Percentiles rank a stretch among this genome's conserved stretches.
Evolutionary conservation across 2,888 invertebrate species (phyloP).

Genomic region (Agrotis ipsilon): DNA sequence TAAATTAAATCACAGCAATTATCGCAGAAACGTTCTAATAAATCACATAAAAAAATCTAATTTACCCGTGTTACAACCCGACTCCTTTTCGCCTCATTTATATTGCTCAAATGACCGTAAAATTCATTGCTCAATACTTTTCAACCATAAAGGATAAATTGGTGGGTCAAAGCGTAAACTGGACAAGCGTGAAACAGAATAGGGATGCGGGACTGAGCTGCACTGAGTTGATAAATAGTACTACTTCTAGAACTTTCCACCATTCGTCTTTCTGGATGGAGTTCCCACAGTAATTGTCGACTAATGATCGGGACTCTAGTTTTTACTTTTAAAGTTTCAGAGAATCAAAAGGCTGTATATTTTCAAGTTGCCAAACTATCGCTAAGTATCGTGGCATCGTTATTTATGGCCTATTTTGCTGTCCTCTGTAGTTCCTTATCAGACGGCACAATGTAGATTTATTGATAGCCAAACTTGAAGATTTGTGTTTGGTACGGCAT

Average conservation of each 20-base stretch:
- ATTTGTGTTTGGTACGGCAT: constrained; percentile 50
- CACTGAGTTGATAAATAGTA: constrained; percentile 67
- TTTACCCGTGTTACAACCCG: constrained; percentile 49
- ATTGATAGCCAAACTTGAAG: constrained; percentile 61
- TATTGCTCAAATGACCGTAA: constrained; percentile 67
- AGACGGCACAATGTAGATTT: constrained; percentile 62
- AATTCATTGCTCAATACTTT: constrained; percentile 68
- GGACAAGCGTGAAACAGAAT: constrained; percentile 55
- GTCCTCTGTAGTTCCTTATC: constrained; percentile 60
- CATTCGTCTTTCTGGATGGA: constrained; percentile 74
- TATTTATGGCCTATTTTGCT: constrained; percentile 58
- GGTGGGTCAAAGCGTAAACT: constrained; percentile 50
- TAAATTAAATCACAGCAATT: constrained; percentile 40
- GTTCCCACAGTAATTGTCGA: constrained; percentile 71
- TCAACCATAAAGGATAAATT: constrained; percentile 69
- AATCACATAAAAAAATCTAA: constrained; percentile 55
- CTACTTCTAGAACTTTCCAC: constrained; percentile 65
- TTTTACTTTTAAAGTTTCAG: constrained; percentile 54
- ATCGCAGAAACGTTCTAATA: constrained; percentile 37
- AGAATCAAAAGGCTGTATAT: constrained; percentile 32
- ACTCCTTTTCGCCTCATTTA: constrained; percentile 65
- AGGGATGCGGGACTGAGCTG: constrained; percentile 45
- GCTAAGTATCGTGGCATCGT: constrained; percentile 17
- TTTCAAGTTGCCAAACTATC: constrained; percentile 41
- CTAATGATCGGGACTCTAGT: constrained; percentile 72